Base-by-base conservation (phyloP, 2,113 vertebrate genomes). In the Actenoides hombroni region DNA sequence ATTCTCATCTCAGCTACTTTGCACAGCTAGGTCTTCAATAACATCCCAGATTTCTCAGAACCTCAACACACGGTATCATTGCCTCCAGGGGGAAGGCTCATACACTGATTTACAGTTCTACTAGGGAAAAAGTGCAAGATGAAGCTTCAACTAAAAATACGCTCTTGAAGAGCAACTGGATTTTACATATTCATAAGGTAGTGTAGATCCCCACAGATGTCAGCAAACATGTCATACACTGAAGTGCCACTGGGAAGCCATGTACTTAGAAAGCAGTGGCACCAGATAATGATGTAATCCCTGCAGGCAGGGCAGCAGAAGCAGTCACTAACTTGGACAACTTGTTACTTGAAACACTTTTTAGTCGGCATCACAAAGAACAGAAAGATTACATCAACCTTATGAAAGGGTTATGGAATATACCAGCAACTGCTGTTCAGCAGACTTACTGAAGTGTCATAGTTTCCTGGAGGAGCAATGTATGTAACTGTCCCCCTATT, bases 401-500 rank as follows among this genome's bases (percentile, higher is more conserved):
- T 24, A 40, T 6, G 44, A 80, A 69, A 71, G 23, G 90, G 39
- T 53, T 4, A 56, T 10, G 8, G 51, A 85, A 76, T 20, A 83
- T 3, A 61, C 3, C 17, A 29, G 25, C 24, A 73, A 18, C 46
- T 76, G 73, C 57, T 93, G 49, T 73, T 60, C 59, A 37, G 33
- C 53, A 78, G 39, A 98, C 99, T 99, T 98, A 99, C 99, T 40
- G 98, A 98, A 83, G 99, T 92, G 76, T 99, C 99, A 3, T 99
- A 99, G 98, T 97, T 98, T 29, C 99, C 99, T 26, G 99, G 98
- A 1, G 99, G 99, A 82, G 99, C 99, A 92, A 99, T 97, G 31
- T 99, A 99, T 13, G 99, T 99, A 54, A 99, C 99, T 3, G 99
- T 99, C 76, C 99, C 99, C 96, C 99, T 97, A 93, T 99, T 99